A percentile compares a stretch with the other conserved stretches of the same genome.
These are phyloP conservation scores for Smittia aterrima DNA, from an alignment of 2,888 invertebrate species.

Conservation along the genomic window DNA sequence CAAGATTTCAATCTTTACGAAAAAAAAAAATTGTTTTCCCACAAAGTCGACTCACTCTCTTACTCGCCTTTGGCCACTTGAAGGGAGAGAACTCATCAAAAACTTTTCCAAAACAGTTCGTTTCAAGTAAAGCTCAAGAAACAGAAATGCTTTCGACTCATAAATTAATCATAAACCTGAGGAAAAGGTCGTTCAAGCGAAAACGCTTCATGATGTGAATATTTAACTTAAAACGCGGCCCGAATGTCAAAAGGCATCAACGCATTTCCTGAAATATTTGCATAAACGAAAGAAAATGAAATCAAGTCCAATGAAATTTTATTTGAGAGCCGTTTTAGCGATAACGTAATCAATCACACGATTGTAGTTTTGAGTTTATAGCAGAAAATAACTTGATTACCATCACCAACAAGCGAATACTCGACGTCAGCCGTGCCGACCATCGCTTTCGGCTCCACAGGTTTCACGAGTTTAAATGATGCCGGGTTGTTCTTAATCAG, in stretches of 20 bases:
- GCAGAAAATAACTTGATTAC: constrained; percentile 4
- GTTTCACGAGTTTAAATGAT: constrained; percentile 1
- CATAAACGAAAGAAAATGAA: not conserved
- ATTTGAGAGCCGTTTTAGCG: not conserved
- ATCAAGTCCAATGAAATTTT: not conserved
- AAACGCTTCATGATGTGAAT: constrained; percentile 4
- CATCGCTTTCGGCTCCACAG: not conserved
- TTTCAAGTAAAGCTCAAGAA: not conserved
- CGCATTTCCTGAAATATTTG: not conserved
- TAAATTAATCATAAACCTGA: constrained; percentile 6
- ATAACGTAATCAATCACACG: not conserved
- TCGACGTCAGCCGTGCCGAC: not conserved
- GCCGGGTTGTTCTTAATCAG: not conserved
- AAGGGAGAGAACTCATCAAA: no score
- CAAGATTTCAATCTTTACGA: not conserved
- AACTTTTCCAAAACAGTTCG: not conserved
- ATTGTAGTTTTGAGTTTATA: not conserved
- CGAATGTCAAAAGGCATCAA: not conserved
- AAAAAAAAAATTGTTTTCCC: not conserved
- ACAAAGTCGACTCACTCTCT: no score
- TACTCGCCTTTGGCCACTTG: no score
- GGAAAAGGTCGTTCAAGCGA: constrained; percentile 6
- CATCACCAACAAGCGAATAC: not conserved
- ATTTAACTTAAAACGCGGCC: not conserved
- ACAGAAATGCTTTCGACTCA: not conserved